phyloP scores from a whole-genome alignment of 2,888 invertebrate genomes.

The Hyppa rectilinea region DNA sequence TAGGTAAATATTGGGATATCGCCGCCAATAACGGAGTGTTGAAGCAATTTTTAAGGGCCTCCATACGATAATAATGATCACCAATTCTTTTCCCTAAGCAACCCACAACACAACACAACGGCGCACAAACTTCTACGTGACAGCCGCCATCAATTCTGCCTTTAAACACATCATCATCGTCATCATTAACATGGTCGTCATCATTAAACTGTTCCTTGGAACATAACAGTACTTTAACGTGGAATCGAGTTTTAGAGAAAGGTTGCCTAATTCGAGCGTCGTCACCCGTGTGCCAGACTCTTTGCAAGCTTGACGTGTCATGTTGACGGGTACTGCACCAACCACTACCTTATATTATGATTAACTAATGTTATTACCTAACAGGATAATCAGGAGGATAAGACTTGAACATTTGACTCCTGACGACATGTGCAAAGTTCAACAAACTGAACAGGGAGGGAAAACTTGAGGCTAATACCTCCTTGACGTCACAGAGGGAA shows the following conservation, averaged over 20 bases:
- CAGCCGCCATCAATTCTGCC: too few species aligned
- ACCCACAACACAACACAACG: not conserved
- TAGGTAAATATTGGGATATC: not conserved
- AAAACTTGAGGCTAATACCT: conserved; percentile 52
- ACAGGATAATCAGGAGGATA: conserved; percentile 57
- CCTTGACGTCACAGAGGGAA: conserved; percentile 58
- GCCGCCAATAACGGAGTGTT: not conserved
- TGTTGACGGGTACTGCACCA: not conserved
- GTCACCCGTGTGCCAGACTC: not conserved
- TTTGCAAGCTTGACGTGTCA: not conserved
- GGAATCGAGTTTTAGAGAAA: not conserved
- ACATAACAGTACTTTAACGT: not conserved
- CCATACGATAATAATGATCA: not conserved
- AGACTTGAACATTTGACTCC: conserved; percentile 36
- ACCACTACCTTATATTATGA: conserved; percentile 23
- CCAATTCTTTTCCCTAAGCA: not conserved
- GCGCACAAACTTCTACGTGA: not conserved
- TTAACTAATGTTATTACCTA: conserved; percentile 26
- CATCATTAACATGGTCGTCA: not conserved
- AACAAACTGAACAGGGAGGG: conserved; percentile 50
- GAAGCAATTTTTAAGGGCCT: not conserved
- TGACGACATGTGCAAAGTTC: conserved; percentile 51
- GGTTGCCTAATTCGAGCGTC: not conserved
- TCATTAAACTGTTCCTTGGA: not conserved
- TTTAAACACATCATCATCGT: not conserved